Evolutionary conservation across 2,113 vertebrate genomes (phyloP).

Genomic region (Oplegnathus fasciatus): DNA sequence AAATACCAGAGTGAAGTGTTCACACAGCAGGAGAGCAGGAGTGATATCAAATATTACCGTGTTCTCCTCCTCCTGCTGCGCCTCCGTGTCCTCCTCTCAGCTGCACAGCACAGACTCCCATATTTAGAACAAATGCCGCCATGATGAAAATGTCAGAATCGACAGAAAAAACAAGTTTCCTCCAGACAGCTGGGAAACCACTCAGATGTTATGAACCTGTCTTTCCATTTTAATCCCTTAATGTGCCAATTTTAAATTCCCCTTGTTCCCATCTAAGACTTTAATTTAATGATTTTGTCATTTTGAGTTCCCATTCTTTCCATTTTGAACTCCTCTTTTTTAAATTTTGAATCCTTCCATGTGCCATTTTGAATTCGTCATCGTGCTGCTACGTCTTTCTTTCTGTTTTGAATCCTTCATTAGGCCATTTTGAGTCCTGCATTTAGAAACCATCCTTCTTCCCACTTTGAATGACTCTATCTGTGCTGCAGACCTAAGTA

Average conservation of each 20-base stretch:
- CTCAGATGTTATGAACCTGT: background rate
- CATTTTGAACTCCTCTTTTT: background rate
- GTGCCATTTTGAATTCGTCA: background rate
- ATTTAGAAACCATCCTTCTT: background rate
- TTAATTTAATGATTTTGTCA: background rate
- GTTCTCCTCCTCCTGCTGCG: background rate
- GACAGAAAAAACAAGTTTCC: background rate
- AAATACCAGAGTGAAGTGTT: slow-evolving; percentile 14
- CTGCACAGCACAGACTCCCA: background rate
- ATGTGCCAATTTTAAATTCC: background rate
- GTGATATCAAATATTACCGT: background rate
- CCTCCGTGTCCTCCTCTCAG: background rate
- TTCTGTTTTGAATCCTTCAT: background rate
- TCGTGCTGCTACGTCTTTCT: too few relatives aligned
- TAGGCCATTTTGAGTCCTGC: background rate
- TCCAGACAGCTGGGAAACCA: background rate
- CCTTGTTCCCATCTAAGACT: background rate
- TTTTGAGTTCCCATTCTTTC: background rate
- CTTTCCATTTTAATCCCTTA: background rate
- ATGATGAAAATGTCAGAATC: background rate
- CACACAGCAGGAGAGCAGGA: slow-evolving; percentile 7
- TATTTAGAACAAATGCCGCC: background rate
- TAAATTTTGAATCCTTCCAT: background rate
- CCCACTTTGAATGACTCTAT: background rate
- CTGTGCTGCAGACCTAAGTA: too few relatives aligned